phyloP scores from a whole-genome alignment of 2,113 vertebrate genomes.

The Prunella fulvescens region DNA sequence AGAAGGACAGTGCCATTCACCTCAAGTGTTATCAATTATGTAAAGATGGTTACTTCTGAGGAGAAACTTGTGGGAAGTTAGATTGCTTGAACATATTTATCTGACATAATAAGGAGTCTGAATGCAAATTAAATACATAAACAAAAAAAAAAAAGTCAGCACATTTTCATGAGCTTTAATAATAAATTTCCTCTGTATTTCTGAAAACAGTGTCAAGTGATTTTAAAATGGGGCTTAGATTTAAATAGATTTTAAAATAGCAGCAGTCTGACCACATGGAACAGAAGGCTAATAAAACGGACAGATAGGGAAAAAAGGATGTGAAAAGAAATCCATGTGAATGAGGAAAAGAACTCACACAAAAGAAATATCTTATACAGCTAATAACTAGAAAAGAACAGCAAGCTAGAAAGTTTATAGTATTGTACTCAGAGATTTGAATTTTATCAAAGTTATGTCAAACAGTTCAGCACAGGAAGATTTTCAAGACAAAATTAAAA shows the following conservation, averaged over 20 bases:
- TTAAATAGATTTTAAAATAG: too few species aligned
- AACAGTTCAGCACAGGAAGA: not conserved
- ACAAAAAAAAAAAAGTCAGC: not conserved
- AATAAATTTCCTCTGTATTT: not conserved
- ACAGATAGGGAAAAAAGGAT: not conserved
- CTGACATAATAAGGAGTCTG: conserved; percentile 26
- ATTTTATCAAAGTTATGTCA: not conserved
- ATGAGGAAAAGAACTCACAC: not conserved
- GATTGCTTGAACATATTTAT: conserved; percentile 47
- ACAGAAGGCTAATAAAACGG: not conserved
- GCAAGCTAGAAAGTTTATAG: not conserved
- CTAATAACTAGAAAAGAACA: not conserved
- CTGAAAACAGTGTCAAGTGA: not conserved
- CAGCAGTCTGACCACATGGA: not conserved
- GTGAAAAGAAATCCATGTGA: not conserved
- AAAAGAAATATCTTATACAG: conserved; percentile 8
- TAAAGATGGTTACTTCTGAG: not conserved
- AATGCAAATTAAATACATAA: conserved; percentile 40
- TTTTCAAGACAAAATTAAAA: not conserved
- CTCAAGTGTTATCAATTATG: conserved; percentile 3
- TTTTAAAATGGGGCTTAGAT: conserved; percentile 21
- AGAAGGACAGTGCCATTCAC: conserved; percentile 27
- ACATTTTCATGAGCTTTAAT: not conserved
- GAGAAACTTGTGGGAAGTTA: conserved; percentile 6
- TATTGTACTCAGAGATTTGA: not conserved